These are phyloP conservation scores for Zoanthus gigantus DNA, from an alignment of 92 coral and sea anemone species.

Conservation along the genomic window DNA sequence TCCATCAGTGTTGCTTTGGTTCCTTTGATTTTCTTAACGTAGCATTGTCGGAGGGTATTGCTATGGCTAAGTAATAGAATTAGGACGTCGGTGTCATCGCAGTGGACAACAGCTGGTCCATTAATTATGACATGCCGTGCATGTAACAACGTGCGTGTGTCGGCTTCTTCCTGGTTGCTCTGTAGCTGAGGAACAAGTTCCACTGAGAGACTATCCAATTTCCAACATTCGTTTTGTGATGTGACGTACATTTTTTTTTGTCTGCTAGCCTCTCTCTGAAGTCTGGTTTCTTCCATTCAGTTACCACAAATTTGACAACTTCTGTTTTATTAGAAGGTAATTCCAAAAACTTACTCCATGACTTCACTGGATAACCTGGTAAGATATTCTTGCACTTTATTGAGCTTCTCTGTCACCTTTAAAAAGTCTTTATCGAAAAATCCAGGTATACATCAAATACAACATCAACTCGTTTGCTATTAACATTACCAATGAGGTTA, in stretches of 20 bases:
- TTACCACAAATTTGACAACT: neutral
- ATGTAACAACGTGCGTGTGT: neutral
- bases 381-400: neutral
- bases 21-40: neutral
- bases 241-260: neutral
- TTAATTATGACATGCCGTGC: neutral
- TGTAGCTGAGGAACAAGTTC: neutral
- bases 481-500: slow-evolving; percentile 31
- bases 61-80: neutral
- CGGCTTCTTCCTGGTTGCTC: slow-evolving; percentile 3
- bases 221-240: neutral
- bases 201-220: neutral
- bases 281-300: neutral
- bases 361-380: neutral
- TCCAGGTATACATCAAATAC: neutral
- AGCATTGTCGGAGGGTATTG: neutral
- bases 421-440: neutral
- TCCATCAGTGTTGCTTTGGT: neutral
- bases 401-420: neutral
- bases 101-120: neutral
- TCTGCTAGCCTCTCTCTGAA: neutral
- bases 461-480: neutral
- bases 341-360: neutral
- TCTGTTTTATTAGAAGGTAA: neutral
- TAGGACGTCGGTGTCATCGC: neutral